phyloP scores from a whole-genome alignment of 1,140 invertebrate species.

The Brachionus paranguensis region DNA sequence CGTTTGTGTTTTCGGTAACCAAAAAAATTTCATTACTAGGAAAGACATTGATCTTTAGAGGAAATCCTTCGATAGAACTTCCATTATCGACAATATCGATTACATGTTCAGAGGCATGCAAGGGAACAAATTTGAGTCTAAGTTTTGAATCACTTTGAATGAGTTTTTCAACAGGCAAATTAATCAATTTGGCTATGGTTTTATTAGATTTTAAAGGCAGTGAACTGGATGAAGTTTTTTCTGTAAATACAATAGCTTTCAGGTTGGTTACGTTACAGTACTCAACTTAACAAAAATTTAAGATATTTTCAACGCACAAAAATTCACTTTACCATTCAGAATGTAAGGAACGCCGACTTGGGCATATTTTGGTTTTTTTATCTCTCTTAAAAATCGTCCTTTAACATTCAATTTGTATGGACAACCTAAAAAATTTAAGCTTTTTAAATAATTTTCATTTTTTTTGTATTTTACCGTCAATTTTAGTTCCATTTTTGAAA shows the following conservation, averaged over 20 bases:
- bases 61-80: not conserved
- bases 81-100: slow-evolving; percentile 3
- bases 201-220: not conserved
- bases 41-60: not conserved
- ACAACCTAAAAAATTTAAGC: not conserved
- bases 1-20: not conserved
- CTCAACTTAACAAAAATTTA: not conserved
- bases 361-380: not conserved
- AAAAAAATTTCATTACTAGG: slow-evolving; percentile 12
- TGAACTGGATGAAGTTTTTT: not conserved
- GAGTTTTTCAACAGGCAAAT: slow-evolving; percentile 22
- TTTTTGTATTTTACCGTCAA: not conserved
- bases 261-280: slow-evolving; percentile 7
- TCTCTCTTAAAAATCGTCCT: not conserved
- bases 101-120: not conserved
- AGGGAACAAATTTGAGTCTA: not conserved
- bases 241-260: not conserved
- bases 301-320: not conserved
- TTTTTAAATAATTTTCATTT: not conserved
- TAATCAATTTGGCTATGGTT: not conserved
- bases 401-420: not conserved
- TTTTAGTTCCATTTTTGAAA: not conserved
- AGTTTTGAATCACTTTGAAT: slow-evolving; percentile 12
- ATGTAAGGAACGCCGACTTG: not conserved
- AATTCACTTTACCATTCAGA: not conserved